Percentiles rank a stretch among this genome's conserved stretches.
phyloP scores from a whole-genome alignment of 2,888 invertebrate species.

The Rhyacophila evoluta region DNA sequence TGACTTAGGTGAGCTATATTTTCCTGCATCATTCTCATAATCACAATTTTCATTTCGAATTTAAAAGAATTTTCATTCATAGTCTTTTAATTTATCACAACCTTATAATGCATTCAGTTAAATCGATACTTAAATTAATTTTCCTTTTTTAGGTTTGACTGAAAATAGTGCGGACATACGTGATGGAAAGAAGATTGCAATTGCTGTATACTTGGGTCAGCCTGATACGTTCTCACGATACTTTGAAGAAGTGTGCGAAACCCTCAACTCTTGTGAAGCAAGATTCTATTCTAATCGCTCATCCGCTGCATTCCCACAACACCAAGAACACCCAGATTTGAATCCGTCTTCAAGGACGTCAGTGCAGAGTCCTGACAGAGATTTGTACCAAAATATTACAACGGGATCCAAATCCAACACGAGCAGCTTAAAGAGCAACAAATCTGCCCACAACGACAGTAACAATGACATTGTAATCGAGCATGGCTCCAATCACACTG shows the following conservation, averaged over 20 bases:
- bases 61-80: background rate
- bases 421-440: slow-evolving; percentile 70
- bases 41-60: background rate
- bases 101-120: too few relatives aligned
- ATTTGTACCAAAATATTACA: slow-evolving; percentile 23
- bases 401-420: slow-evolving; percentile 67
- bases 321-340: slow-evolving; percentile 58
- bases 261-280: slow-evolving; percentile 74
- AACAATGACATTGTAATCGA: slow-evolving; percentile 64
- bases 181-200: slow-evolving; percentile 88
- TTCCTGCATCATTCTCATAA: background rate
- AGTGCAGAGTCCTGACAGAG: slow-evolving; percentile 53
- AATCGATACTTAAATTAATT: slow-evolving; percentile 10
- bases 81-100: too few relatives aligned
- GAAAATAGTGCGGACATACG: slow-evolving; percentile 77
- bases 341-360: slow-evolving; percentile 56
- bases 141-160: slow-evolving; percentile 62
- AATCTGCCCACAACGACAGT: slow-evolving; percentile 70
- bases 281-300: slow-evolving; percentile 71
- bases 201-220: slow-evolving; percentile 89
- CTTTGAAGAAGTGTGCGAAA: slow-evolving; percentile 75
- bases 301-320: slow-evolving; percentile 64
- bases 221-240: slow-evolving; percentile 81
- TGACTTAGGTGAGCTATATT: slow-evolving; percentile 64
- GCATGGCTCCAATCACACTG: slow-evolving; percentile 64